Conservation (phyloP, 2,888 invertebrate genomes). For the Megaustenia siamemsis region DNA sequence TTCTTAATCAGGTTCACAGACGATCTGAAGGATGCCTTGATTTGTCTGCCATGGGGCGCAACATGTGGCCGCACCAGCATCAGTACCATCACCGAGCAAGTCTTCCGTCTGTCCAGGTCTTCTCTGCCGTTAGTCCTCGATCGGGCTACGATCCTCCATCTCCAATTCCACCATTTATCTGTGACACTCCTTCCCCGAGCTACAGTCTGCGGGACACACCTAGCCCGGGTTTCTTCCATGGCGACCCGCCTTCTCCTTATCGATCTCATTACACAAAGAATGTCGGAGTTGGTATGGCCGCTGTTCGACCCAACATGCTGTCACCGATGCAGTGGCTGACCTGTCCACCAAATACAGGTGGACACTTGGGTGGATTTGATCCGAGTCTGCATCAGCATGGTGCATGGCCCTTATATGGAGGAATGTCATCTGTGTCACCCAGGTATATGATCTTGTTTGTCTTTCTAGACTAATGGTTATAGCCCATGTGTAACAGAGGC, state of each 20-base stretch:
- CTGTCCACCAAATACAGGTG: constrained; percentile 28
- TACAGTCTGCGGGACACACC: constrained; percentile 37
- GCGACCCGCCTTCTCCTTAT: constrained; percentile 41
- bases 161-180: constrained; percentile 42
- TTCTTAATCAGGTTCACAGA: constrained; percentile 65
- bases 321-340: constrained; percentile 43
- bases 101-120: constrained; percentile 66
- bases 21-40: constrained; percentile 74
- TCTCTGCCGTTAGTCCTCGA: constrained; percentile 48
- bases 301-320: constrained; percentile 43
- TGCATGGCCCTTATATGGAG: constrained; percentile 53
- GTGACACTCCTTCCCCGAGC: constrained; percentile 45
- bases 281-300: constrained; percentile 23
- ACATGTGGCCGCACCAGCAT: constrained; percentile 66
- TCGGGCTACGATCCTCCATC: constrained; percentile 34
- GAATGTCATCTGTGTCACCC: constrained; percentile 42
- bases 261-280: constrained; percentile 35
- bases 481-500: neutral
- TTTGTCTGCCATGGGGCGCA: constrained; percentile 66
- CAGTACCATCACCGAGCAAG: constrained; percentile 66
- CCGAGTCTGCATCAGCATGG: constrained; percentile 42
- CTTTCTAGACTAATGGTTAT: neutral
- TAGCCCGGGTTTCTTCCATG: constrained; percentile 41
- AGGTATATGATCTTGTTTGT: neutral
- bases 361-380: constrained; percentile 39